phyloP scores from a whole-genome alignment of 2,797 vertebrate species.

The Microctenopoma lineatum region DNA sequence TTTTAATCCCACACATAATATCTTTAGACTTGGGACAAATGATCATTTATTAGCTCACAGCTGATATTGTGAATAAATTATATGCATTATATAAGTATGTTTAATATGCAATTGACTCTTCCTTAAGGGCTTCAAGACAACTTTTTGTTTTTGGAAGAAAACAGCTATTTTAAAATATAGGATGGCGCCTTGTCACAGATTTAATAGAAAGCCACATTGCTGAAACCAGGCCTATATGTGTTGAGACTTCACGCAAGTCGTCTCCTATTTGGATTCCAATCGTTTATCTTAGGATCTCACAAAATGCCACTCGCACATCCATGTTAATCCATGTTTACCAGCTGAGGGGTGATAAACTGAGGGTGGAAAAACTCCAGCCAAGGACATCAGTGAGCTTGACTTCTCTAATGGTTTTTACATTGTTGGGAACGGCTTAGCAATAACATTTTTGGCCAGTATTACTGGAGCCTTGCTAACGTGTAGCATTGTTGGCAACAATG shows the following conservation, averaged over 20 bases:
- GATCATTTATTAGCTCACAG: constrained; percentile 26
- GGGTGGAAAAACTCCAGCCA: constrained; percentile 70
- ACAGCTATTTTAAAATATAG: constrained; percentile 14
- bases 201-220: constrained; percentile 41
- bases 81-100: too few species aligned
- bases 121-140: background rate
- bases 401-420: constrained; percentile 79
- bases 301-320: constrained; percentile 69
- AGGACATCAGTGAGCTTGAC: constrained; percentile 67
- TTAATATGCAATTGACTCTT: background rate
- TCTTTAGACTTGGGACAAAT: constrained; percentile 1
- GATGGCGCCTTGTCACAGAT: constrained; percentile 27
- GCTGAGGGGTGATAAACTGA: constrained; percentile 60
- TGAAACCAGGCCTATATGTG: constrained; percentile 43
- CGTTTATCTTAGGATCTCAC: constrained; percentile 64
- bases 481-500: constrained; percentile 67
- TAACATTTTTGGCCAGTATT: constrained; percentile 63
- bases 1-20: constrained; percentile 18
- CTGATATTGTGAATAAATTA: constrained; percentile 14
- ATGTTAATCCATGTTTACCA: constrained; percentile 72
- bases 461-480: constrained; percentile 66
- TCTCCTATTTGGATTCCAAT: constrained; percentile 54
- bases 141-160: constrained; percentile 12
- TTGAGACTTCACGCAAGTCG: constrained; percentile 38
- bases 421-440: constrained; percentile 67